Evolutionary conservation across 2,888 invertebrate genomes (phyloP), one percentile per base, ranked within the genome.

Genomic region (Latrodectus elegans): DNA sequence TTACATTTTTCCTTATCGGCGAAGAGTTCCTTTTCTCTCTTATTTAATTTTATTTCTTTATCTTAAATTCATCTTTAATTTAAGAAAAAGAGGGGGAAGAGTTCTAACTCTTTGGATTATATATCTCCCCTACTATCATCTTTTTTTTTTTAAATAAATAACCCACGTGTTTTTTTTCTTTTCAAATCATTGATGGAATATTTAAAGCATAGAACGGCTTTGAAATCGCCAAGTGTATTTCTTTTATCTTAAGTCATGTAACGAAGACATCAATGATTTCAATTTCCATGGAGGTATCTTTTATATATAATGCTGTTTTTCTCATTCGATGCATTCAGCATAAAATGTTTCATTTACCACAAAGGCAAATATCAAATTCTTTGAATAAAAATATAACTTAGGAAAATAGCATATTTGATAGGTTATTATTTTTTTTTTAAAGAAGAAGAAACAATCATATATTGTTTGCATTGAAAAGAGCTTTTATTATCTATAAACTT

Each of bases 31-130:
- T 14, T 64, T 72, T 51, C 65, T 72, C 73, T 65, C 52, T 78
- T 87, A 87, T 87, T 87, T 87, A 81, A 81, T 87, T 81, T 87
- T 82, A 77, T 82, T 87, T 77, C 81, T 73, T 76, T 72, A 80
- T 80, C 70, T 86, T 75, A 80, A 80, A 80, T 81, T 87, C 81
- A 87, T 87, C 55, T 64, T 14, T 65, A 78, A 77, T 67, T 84
- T 84, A 78, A 55, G 71, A 55, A 84, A 79, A 73, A 72, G 64
- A 78, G 60, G 12, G 70, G 38, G 26, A 64, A 60, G 84, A 74
- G 70, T 85, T 79, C 80, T 75, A 55, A 64, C 79, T 68, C 78
- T 85, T 85, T 73, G 67, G 72, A 51, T 65, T 74, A 22, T 68
- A 38, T 38, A 38, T 38, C 38, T 38, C 38, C 38, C 38, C 38